phyloP scores from a whole-genome alignment of 2,113 vertebrate genomes.

The Protomyctophum bolini region DNA sequence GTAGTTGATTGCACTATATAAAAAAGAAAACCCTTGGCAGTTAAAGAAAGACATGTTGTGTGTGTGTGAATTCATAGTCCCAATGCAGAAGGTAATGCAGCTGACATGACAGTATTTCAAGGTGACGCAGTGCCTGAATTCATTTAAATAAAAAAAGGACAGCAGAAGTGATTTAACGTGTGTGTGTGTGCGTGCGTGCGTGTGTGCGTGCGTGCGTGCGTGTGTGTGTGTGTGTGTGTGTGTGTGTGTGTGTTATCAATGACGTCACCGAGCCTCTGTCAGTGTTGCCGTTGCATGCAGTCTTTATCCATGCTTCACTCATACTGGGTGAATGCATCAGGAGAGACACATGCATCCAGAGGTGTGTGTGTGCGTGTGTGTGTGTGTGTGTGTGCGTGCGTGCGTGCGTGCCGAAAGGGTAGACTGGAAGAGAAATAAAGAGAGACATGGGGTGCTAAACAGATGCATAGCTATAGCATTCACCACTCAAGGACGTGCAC shows the following conservation, averaged over 20 bases:
- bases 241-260: conserved; percentile 1
- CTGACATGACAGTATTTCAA: not conserved
- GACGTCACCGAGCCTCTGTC: not conserved
- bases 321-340: not conserved
- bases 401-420: too few relatives aligned
- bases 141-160: too few relatives aligned
- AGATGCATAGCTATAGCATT: too few relatives aligned
- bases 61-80: not conserved
- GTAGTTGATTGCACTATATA: conserved; percentile 22
- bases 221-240: conserved; percentile 5
- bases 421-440: too few relatives aligned
- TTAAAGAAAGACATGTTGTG: not conserved
- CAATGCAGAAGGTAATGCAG: not conserved
- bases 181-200: not conserved
- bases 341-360: not conserved
- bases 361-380: not conserved
- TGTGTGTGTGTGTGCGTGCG: too few relatives aligned
- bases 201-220: not conserved
- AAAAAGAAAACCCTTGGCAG: conserved; percentile 17
- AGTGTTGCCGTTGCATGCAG: not conserved
- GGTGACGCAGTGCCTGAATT: too few relatives aligned
- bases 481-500: not conserved
- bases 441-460: too few relatives aligned
- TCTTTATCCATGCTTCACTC: conserved; percentile 9
- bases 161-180: too few relatives aligned